phyloP scores from a whole-genome alignment of 2,797 vertebrate genomes.

The Limnodromus scolopaceus region DNA sequence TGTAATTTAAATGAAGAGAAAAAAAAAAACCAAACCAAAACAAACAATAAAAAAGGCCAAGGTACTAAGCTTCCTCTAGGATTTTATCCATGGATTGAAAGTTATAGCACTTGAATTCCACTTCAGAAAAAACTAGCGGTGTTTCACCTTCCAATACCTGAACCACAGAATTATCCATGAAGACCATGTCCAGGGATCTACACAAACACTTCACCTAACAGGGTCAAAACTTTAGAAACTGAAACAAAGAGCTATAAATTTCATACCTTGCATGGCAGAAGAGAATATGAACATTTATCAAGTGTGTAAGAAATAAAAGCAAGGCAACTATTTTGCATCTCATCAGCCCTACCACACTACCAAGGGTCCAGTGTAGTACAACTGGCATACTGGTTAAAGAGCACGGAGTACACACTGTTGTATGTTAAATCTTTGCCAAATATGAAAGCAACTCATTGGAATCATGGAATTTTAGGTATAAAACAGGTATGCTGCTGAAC shows the following conservation, averaged over 20 bases:
- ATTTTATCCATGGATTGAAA: background rate
- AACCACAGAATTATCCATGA: background rate
- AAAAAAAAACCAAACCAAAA: fast-evolving
- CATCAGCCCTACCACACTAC: background rate
- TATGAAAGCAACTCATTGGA: background rate
- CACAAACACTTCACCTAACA: background rate
- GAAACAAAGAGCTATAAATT: background rate
- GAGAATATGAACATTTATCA: background rate
- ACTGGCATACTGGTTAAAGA: background rate
- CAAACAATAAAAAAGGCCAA: background rate
- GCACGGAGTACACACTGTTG: background rate
- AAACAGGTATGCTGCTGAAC: background rate
- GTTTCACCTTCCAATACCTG: background rate
- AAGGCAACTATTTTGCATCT: background rate
- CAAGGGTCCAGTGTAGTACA: background rate
- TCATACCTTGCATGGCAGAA: background rate
- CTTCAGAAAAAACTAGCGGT: background rate
- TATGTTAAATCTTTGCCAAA: background rate
- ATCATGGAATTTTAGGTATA: background rate
- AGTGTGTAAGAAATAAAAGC: background rate
- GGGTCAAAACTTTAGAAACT: background rate
- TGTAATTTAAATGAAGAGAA: background rate
- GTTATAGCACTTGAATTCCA: background rate
- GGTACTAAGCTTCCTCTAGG: background rate
- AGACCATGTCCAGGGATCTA: background rate